These are phyloP conservation scores for Phocides pigmalion DNA, from an alignment of 1,140 invertebrate species.

Conservation along the genomic window DNA sequence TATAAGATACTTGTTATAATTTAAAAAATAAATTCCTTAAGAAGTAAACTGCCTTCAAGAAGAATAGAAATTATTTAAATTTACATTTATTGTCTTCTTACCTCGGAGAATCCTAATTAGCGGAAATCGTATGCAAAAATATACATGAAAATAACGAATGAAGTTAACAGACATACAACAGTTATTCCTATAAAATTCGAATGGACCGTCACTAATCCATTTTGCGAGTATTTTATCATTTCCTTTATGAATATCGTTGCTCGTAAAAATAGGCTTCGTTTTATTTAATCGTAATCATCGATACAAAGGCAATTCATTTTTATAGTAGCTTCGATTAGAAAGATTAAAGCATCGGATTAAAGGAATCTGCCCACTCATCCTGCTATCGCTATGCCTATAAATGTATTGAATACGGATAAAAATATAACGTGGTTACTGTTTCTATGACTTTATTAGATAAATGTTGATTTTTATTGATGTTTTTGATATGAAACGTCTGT, in stretches of 20 bases:
- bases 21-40: too few species aligned
- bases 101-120: not conserved
- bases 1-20: too few species aligned
- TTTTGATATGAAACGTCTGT: too few species aligned
- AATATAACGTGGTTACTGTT: not conserved
- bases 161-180: not conserved
- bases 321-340: constrained; percentile 16
- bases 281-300: constrained; percentile 35
- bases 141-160: not conserved
- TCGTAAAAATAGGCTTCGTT: constrained; percentile 24
- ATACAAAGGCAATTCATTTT: constrained; percentile 40
- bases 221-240: constrained; percentile 11
- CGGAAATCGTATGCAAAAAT: not conserved
- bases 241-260: not conserved
- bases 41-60: too few species aligned
- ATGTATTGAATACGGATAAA: not conserved
- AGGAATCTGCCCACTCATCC: constrained; percentile 1
- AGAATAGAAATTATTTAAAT: too few species aligned
- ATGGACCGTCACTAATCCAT: constrained; percentile 8
- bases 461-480: not conserved
- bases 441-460: not conserved
- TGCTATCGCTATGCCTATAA: not conserved
- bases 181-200: not conserved
- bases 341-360: constrained; percentile 34
- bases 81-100: too few species aligned